Evolutionary conservation across 2,113 vertebrate genomes (phyloP).

Genomic region (Noturus placidus): DNA sequence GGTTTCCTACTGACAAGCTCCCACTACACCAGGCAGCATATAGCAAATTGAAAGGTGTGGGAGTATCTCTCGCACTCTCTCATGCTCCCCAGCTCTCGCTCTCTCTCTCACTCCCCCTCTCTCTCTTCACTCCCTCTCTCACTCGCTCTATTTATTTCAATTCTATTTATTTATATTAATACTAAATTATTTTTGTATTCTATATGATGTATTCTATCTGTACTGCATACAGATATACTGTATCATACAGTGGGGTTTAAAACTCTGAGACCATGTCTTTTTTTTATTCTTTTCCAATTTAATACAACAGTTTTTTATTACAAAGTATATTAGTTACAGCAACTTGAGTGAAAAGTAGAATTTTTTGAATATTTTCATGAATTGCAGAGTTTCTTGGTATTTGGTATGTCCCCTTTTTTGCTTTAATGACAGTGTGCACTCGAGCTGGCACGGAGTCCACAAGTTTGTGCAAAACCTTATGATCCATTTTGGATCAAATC

Average conservation of each 20-base stretch:
- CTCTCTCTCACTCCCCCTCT: constrained; percentile 50
- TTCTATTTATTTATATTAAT: neutral
- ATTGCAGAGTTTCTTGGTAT: neutral
- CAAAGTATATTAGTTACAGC: neutral
- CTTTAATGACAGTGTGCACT: neutral
- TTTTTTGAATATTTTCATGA: too few species aligned
- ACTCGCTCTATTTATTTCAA: neutral
- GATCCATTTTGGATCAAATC: neutral
- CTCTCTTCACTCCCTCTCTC: constrained; percentile 3
- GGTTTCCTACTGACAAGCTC: constrained; percentile 42
- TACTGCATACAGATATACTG: neutral
- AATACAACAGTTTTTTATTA: neutral
- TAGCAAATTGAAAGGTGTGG: constrained; percentile 73
- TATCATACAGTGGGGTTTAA: neutral
- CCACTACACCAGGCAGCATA: constrained; percentile 58
- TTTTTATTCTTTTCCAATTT: neutral
- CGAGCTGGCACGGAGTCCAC: too few species aligned
- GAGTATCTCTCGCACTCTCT: constrained; percentile 62
- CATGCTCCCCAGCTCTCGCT: constrained; percentile 47
- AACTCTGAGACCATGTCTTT: neutral
- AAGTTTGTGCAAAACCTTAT: neutral
- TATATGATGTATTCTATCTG: neutral
- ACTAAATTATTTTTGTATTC: neutral
- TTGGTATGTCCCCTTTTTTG: neutral
- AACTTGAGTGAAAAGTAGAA: neutral